Evolutionary conservation across 1,140 invertebrate genomes (phyloP), one percentile per base, ranked within the genome.

Genomic region (Lordiphosa stackelbergi): DNA sequence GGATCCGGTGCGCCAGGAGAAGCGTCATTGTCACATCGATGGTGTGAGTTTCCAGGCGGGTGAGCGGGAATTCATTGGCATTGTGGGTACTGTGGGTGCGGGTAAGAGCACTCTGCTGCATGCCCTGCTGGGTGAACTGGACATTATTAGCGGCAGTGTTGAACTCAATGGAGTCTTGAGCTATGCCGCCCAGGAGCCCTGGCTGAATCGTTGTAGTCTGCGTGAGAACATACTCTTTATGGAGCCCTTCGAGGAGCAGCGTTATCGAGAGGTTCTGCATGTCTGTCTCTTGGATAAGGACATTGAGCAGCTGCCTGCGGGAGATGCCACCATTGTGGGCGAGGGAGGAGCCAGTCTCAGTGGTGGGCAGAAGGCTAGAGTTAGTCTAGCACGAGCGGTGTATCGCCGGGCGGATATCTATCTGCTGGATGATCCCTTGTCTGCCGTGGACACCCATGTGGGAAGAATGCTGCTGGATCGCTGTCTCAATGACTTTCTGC

Each of bases 181-280:
- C 4, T 97, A 96, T 85, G 92, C 93, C 2, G 91, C 93, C 12
- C 94, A 95, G 87, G 92, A 94, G 64, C 90, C 93, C 1, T 95
- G 94, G 94, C 83, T 94, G 0, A 90, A 90, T 11, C 88, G 89
- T 3, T 89, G 89, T 10, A 88, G 88, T 5, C 89, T 92, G 0
- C 89, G 92, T 10, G 93, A 96, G 59, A 97, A 97, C 85, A 95
- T 97, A 49, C 79, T 95, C 0, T 96, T 97, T 78, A 95, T 95
- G 4, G 89, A 91, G 60, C 87, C 90, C 5, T 91, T 90, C 75
- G 89, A 93, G 64, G 88, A 90, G 71, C 87, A 90, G 53, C 89
- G 89, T 16, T 93, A 93, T 58, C 89, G 90, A 28, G 88, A 90
- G 53, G 91, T 93, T 65, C 59, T 92, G 5, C 88, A 89, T 55